phyloP scores from a whole-genome alignment of 2,797 vertebrate genomes.

The Uromys caudimaculatus region DNA sequence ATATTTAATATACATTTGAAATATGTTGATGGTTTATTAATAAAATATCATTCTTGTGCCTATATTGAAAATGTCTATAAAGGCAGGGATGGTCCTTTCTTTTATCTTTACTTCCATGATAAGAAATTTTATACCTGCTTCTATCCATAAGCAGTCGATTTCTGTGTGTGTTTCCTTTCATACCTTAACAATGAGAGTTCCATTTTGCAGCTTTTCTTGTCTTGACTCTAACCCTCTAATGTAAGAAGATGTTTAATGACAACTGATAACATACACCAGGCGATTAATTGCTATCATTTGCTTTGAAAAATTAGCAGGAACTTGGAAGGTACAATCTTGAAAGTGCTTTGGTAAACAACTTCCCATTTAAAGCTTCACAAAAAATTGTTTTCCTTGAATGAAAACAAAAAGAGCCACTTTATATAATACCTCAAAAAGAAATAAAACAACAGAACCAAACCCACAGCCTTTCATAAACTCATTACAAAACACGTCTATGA shows the following conservation, averaged over 20 bases:
- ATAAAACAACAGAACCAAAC: neutral
- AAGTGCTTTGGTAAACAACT: conserved; percentile 9
- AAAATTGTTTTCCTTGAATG: neutral
- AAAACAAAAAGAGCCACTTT: neutral
- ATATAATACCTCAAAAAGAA: neutral
- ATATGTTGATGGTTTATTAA: neutral
- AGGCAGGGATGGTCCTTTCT: neutral
- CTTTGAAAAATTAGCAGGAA: neutral
- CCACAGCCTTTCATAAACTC: neutral
- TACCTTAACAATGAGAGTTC: neutral
- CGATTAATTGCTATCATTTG: neutral
- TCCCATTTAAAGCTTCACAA: neutral
- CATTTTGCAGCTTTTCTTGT: neutral
- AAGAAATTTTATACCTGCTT: neutral
- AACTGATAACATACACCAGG: neutral
- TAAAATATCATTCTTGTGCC: neutral
- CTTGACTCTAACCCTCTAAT: neutral
- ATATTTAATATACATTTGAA: conserved; percentile 26
- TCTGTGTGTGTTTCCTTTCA: neutral
- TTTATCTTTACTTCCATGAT: neutral
- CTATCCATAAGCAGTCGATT: neutral
- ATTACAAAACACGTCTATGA: neutral
- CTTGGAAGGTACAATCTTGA: neutral
- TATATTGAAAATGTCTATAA: neutral
- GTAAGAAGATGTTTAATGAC: neutral